A percentile compares a stretch with the other conserved stretches of the same genome.
These are phyloP conservation scores for Eudyptes chrysolophus DNA, from an alignment of 2,113 vertebrate genomes.

Conservation along the genomic window DNA sequence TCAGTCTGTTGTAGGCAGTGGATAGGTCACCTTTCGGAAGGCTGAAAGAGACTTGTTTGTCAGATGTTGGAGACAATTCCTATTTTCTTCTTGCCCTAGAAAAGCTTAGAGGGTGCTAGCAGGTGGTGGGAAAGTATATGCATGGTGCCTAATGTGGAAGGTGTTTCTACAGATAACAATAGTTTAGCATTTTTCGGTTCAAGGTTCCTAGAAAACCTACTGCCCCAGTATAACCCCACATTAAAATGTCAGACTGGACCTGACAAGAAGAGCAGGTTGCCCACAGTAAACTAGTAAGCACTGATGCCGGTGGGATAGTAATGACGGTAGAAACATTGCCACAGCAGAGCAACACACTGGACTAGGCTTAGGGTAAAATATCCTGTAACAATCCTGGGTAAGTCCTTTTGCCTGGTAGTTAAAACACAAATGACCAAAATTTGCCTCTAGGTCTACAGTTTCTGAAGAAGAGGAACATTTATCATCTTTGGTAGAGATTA, in stretches of 20 bases:
- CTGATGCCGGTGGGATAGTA: not conserved
- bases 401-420: not conserved
- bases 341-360: not conserved
- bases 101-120: not conserved
- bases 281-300: not conserved
- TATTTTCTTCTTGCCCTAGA: not conserved
- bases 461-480: not conserved
- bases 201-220: not conserved
- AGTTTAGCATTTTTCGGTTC: not conserved
- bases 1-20: not conserved
- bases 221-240: not conserved
- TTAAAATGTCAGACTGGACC: not conserved
- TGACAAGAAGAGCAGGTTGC: not conserved
- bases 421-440: not conserved
- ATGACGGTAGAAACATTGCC: not conserved
- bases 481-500: not conserved
- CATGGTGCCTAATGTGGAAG: rapidly evolving
- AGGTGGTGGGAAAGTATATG: not conserved
- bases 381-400: not conserved
- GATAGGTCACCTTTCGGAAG: not conserved
- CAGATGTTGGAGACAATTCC: not conserved
- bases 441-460: not conserved
- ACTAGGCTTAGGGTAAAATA: not conserved
- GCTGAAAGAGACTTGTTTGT: not conserved
- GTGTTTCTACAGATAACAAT: not conserved